Evolutionary conservation across 2,888 invertebrate species (phyloP).

Genomic region (Eutolmus rufibarbis): DNA sequence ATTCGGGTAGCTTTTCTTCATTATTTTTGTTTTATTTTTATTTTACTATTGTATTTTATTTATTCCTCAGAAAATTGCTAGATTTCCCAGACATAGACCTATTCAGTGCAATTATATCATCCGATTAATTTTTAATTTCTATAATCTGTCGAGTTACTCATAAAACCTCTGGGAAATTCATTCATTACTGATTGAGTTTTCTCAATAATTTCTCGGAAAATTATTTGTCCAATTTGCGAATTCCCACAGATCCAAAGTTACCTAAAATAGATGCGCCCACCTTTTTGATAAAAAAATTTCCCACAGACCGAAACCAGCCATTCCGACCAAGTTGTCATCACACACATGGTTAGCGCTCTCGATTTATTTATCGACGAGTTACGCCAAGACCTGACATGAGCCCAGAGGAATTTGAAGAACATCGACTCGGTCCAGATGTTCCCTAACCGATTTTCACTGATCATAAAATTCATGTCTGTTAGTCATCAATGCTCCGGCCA

Average conservation of each 20-base stretch:
- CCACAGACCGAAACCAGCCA: background rate
- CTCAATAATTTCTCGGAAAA: background rate
- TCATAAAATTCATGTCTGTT: conserved; percentile 24
- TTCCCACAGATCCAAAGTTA: background rate
- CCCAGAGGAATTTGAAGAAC: conserved; percentile 2
- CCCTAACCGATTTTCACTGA: background rate
- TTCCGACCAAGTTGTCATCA: conserved; percentile 17
- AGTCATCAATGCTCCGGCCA: background rate
- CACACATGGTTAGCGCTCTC: background rate
- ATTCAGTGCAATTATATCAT: too few relatives aligned
- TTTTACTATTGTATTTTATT: too few relatives aligned
- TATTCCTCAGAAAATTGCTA: too few relatives aligned
- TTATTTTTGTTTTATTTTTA: too few relatives aligned
- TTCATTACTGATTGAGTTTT: background rate
- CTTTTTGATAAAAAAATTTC: background rate
- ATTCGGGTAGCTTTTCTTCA: too few relatives aligned
- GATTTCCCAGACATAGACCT: too few relatives aligned
- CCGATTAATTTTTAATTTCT: background rate
- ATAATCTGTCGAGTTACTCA: background rate
- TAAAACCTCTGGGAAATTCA: background rate
- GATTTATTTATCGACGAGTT: conserved; percentile 15
- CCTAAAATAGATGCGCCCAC: background rate
- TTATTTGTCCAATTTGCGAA: background rate
- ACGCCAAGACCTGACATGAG: background rate
- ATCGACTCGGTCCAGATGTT: conserved; percentile 33